phyloP scores from a whole-genome alignment of 2,888 invertebrate species.

The Pammene aurita region DNA sequence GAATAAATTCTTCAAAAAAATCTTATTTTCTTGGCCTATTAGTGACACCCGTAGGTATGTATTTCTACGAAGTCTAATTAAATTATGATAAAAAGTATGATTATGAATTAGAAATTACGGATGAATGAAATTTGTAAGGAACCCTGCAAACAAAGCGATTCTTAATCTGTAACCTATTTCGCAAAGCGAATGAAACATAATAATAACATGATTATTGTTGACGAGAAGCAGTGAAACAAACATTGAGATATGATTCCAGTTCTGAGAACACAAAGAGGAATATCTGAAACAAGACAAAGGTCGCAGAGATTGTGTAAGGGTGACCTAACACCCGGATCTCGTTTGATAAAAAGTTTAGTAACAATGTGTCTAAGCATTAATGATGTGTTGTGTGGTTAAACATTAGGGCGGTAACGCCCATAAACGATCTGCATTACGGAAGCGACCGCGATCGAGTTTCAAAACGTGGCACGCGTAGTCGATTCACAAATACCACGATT shows the following conservation, averaged over 20 bases:
- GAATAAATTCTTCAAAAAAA: too few species aligned
- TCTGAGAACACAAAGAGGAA: constrained; percentile 73
- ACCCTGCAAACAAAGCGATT: background rate
- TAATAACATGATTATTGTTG: constrained; percentile 33
- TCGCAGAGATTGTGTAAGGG: constrained; percentile 75
- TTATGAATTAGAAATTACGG: background rate
- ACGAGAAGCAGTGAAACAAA: constrained; percentile 52
- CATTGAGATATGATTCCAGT: constrained; percentile 61
- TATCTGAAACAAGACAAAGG: constrained; percentile 78
- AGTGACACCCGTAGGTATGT: too few species aligned
- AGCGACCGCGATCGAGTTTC: constrained; percentile 73
- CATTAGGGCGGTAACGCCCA: constrained; percentile 16
- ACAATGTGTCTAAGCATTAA: constrained; percentile 56
- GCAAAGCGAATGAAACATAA: constrained; percentile 8
- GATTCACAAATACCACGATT: constrained; percentile 53
- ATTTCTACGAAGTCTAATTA: too few species aligned
- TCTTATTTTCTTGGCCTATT: too few species aligned
- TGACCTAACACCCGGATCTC: constrained; percentile 77
- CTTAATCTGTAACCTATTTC: constrained; percentile 12
- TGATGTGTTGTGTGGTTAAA: constrained; percentile 24
- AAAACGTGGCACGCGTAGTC: constrained; percentile 77
- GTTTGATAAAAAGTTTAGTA: constrained; percentile 56
- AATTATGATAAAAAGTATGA: background rate
- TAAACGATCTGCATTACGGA: constrained; percentile 66
- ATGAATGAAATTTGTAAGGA: background rate